These are phyloP conservation scores for Ondatra zibethicus DNA, from an alignment of 2,113 vertebrate species.

Conservation along the genomic window DNA sequence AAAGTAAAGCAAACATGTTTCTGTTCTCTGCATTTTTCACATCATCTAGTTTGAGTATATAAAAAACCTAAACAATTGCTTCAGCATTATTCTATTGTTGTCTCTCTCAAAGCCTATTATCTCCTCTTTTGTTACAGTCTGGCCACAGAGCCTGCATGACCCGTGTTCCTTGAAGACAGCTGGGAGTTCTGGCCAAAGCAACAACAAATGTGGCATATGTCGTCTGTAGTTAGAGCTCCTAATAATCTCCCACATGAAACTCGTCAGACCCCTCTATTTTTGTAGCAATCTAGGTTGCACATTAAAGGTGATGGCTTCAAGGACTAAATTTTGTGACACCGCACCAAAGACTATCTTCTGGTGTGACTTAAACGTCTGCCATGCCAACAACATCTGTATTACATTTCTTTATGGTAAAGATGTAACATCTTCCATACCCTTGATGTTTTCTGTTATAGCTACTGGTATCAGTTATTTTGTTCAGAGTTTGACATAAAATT, in stretches of 20 bases:
- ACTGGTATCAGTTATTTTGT: not conserved
- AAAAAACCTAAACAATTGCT: not conserved
- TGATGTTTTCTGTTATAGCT: not conserved
- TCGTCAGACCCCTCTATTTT: not conserved
- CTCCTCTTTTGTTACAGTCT: not conserved
- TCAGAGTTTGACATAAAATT: not conserved
- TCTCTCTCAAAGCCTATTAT: not conserved
- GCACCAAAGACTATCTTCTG: not conserved
- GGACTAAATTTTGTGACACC: not conserved
- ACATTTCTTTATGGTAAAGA: not conserved
- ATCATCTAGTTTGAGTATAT: not conserved
- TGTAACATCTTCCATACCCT: not conserved
- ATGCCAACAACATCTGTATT: not conserved
- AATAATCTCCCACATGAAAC: not conserved
- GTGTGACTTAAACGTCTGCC: not conserved
- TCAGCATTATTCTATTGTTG: not conserved
- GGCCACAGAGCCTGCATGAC: not conserved
- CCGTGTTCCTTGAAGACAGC: not conserved
- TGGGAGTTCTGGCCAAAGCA: not conserved
- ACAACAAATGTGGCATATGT: not conserved
- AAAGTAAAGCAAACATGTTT: not conserved
- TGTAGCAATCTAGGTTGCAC: not conserved
- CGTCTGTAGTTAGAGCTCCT: not conserved
- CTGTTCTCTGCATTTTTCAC: not conserved
- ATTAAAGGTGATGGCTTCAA: not conserved